Evolutionary conservation across 1,140 invertebrate genomes (phyloP).

Genomic region (Rhynchophorus ferrugineus): DNA sequence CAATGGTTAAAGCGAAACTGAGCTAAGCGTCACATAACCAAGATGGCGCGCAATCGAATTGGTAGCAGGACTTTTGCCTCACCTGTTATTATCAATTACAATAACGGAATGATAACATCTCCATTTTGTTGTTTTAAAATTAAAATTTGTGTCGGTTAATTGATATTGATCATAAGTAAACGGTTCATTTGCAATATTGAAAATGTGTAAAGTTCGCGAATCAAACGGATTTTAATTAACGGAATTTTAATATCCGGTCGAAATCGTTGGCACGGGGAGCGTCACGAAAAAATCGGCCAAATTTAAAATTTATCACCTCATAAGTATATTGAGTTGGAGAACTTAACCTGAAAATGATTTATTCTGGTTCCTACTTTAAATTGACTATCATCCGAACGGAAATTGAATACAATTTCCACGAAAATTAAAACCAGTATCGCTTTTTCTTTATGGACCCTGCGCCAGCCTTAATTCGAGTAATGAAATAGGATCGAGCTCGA

Average conservation of each 20-base stretch:
- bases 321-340: constrained; percentile 8
- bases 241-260: not conserved
- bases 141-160: too few relatives aligned
- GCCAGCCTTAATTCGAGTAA: constrained; percentile 19
- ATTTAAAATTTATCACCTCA: constrained; percentile 10
- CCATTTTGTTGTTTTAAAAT: too few relatives aligned
- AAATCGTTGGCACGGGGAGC: not conserved
- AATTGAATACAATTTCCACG: constrained; percentile 25
- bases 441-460: constrained; percentile 20
- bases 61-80: too few relatives aligned
- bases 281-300: not conserved
- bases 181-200: not conserved
- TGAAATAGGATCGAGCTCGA: constrained; percentile 15
- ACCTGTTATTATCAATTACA: too few relatives aligned
- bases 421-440: constrained; percentile 23
- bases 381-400: constrained; percentile 24
- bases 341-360: constrained; percentile 17
- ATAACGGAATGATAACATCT: too few relatives aligned
- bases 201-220: not conserved
- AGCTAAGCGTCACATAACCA: too few relatives aligned
- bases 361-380: constrained; percentile 21
- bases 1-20: too few relatives aligned
- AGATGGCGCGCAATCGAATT: too few relatives aligned
- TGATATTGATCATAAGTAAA: too few relatives aligned
- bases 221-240: not conserved